These are phyloP conservation scores for Chelon auratus DNA, from an alignment of 2,797 vertebrate species.

Conservation along the genomic window DNA sequence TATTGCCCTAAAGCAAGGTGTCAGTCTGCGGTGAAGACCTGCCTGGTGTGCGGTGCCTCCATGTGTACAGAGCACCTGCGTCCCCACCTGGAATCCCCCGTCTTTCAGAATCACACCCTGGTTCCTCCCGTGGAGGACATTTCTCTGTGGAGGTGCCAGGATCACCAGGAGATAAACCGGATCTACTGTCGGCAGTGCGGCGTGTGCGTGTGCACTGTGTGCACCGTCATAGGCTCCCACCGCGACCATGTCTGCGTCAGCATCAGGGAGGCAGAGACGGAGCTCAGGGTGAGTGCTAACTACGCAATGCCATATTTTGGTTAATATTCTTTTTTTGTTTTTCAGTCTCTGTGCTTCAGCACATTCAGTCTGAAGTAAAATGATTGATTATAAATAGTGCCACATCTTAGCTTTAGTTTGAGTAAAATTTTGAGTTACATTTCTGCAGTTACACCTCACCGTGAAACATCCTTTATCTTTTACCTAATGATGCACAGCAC, in stretches of 20 bases:
- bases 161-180: constrained; percentile 87
- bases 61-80: constrained; percentile 86
- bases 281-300: constrained; percentile 80
- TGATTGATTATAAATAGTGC: too few species aligned
- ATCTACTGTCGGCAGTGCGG: constrained; percentile 85
- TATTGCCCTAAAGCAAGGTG: constrained; percentile 77
- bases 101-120: constrained; percentile 85
- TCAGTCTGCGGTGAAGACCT: constrained; percentile 84
- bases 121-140: constrained; percentile 83
- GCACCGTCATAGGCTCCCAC: constrained; percentile 84
- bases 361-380: background rate
- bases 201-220: constrained; percentile 85
- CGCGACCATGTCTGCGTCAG: constrained; percentile 82
- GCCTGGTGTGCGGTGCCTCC: constrained; percentile 86
- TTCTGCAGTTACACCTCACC: too few species aligned
- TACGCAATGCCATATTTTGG: background rate
- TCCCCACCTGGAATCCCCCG: constrained; percentile 81
- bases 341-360: background rate
- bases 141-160: constrained; percentile 83
- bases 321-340: background rate
- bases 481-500: too few species aligned
- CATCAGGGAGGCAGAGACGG: constrained; percentile 83
- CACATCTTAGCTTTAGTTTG: too few species aligned
- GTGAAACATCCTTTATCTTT: too few species aligned
- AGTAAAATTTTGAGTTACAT: too few species aligned